Base-by-base conservation (phyloP, 2,888 invertebrate species). In the Melanchra persicariae region DNA sequence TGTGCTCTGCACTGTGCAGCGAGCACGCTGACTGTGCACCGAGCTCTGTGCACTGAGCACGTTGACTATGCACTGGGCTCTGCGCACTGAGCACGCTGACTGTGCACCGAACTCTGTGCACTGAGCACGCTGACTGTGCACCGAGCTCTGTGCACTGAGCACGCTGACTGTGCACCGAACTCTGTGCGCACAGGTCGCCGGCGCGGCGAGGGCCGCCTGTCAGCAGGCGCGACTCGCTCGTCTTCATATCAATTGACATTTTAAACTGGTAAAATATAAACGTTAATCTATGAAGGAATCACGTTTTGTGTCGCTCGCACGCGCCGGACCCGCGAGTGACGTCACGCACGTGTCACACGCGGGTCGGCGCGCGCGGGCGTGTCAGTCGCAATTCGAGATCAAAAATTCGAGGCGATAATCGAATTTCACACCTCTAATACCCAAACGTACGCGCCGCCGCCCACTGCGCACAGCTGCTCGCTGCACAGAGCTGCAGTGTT, bases 331-430 rank as follows among this genome's bases (percentile, higher is more conserved):
- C 58, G 34, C 51, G 45, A 26, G 59, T 66, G 68, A 62, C 75
- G 59, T 58, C 63, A 3, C 19, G 4, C 49, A 22, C 52, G 49
- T 24, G 58, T 65, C 68, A 59, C 74, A 58, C 73, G 71, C 58
- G 49, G 72, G 55, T 57, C 69, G 22, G 70, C 62, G 52, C 77
- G 62, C 65, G 63, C 70, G 15, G 15, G 69, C 82, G 74, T 59
- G 64, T 88, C 90, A 88, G 88, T 88, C 91, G 93, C 89, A 88
- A 91, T 91, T 92, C 93, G 94, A 94, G 94, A 94, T 94, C 94
- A 94, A 91, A 89, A 87, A 85, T 87, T 83, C 85, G 89, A 89
- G 91, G 91, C 87, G 87, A 79, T 77, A 60, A 65, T 69, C 72
- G 55, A 77, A 73, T 64, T 68, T 77, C 82, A 78, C 82, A 79